A percentile compares a stretch with the other conserved stretches of the same genome.
These are phyloP conservation scores for Vespertilio murinus DNA, from an alignment of 2,797 vertebrate genomes.

Conservation along the genomic window DNA sequence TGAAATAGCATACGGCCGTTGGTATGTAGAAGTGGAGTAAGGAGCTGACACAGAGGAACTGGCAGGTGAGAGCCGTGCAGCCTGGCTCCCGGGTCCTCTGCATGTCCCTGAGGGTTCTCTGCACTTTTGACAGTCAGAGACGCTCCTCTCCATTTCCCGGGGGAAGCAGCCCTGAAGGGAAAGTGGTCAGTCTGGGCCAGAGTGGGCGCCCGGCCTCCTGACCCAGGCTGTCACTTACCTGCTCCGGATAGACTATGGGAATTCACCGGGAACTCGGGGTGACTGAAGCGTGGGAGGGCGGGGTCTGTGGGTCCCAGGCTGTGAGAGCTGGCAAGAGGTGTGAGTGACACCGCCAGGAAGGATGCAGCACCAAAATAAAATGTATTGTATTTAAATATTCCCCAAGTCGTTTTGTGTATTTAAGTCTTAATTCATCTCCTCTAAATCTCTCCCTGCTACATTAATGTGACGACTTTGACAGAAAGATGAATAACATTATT, in stretches of 20 bases:
- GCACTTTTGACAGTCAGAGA: not conserved
- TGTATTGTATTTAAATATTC: slow-evolving; percentile 86
- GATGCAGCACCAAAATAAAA: slow-evolving; percentile 78
- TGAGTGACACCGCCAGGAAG: not conserved
- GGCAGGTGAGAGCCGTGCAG: not conserved
- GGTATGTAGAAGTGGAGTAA: not conserved
- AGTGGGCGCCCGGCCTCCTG: not conserved
- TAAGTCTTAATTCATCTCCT: slow-evolving; percentile 87
- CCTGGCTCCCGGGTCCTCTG: not conserved
- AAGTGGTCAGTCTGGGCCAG: not conserved
- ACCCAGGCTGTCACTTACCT: too few species aligned
- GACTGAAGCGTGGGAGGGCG: not conserved
- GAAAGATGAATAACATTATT: slow-evolving; percentile 87
- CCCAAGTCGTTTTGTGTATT: slow-evolving; percentile 83
- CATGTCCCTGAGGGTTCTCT: not conserved
- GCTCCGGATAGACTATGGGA: not conserved
- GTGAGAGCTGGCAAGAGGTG: not conserved
- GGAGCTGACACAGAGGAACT: not conserved
- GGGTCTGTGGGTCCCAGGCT: not conserved
- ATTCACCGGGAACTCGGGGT: not conserved
- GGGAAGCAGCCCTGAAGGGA: not conserved
- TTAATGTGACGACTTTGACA: slow-evolving; percentile 85
- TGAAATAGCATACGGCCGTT: not conserved
- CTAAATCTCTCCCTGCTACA: slow-evolving; percentile 81
- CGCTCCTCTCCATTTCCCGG: not conserved